These are phyloP conservation scores for Leptodactylus fallax DNA, from an alignment of 2,797 vertebrate species.

Conservation along the genomic window DNA sequence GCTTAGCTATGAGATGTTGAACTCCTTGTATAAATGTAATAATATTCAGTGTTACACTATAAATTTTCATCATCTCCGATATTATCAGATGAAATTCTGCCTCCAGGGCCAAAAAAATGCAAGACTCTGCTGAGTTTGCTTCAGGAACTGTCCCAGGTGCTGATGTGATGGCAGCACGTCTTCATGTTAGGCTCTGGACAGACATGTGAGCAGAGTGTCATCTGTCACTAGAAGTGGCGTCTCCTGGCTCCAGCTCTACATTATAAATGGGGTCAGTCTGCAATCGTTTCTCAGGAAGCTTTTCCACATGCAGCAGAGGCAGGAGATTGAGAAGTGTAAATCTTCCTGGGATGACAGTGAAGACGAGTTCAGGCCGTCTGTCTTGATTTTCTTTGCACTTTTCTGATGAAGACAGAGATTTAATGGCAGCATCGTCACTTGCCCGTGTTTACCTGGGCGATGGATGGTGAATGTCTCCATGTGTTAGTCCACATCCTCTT, in stretches of 20 bases:
- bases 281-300: background rate
- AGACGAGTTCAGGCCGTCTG: background rate
- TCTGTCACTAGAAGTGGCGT: background rate
- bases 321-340: conserved; percentile 14
- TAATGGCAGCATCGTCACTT: background rate
- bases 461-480: background rate
- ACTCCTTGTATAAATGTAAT: background rate
- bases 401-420: background rate
- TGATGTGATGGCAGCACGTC: background rate
- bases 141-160: conserved; percentile 10
- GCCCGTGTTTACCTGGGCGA: background rate
- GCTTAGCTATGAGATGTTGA: background rate
- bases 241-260: background rate
- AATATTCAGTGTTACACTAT: background rate
- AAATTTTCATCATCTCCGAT: background rate
- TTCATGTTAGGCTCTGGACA: background rate
- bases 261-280: conserved; percentile 19
- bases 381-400: background rate
- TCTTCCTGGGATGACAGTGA: background rate
- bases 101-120: too few species aligned
- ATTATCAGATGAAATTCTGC: background rate
- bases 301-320: background rate
- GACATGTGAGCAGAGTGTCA: background rate
- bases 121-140: background rate
- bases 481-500: background rate